Evolutionary conservation across 1,140 invertebrate species (phyloP).

Genomic region (Acyrthosiphon pisum): DNA sequence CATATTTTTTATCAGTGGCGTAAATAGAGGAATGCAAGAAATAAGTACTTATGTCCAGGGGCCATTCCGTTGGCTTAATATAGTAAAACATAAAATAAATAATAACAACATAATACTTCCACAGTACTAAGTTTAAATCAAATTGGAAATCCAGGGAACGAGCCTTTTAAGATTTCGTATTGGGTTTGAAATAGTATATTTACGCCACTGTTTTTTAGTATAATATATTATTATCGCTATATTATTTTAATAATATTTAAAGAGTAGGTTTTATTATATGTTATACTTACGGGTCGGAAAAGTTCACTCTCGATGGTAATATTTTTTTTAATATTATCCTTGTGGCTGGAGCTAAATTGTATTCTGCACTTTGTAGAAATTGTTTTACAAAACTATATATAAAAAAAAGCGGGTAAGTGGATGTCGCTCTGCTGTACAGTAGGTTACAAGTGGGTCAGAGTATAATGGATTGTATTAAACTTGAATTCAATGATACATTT

Average conservation of each 20-base stretch:
- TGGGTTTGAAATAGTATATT: neutral
- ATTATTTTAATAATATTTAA: neutral
- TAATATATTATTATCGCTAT: neutral
- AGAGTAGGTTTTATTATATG: neutral
- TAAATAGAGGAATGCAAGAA: neutral
- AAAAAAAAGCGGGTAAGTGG: neutral
- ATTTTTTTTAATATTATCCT: slow-evolving; percentile 12
- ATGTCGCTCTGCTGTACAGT: too few relatives aligned
- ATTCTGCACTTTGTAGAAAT: neutral
- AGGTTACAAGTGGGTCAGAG: too few relatives aligned
- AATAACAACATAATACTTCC: too few relatives aligned
- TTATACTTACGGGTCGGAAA: slow-evolving; percentile 12
- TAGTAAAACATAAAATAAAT: neutral
- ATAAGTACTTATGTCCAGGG: neutral
- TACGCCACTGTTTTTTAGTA: neutral
- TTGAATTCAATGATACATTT: too few relatives aligned
- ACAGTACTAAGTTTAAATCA: too few relatives aligned
- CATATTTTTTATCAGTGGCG: neutral
- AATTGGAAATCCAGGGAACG: too few relatives aligned
- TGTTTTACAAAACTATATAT: neutral
- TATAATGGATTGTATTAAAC: too few relatives aligned
- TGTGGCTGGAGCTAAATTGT: neutral
- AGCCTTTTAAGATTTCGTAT: too few relatives aligned
- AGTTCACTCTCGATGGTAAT: neutral
- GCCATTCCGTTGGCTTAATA: neutral